Conservation (phyloP, 2,888 invertebrate genomes). For the Archaeoteleia sp. region DNA sequence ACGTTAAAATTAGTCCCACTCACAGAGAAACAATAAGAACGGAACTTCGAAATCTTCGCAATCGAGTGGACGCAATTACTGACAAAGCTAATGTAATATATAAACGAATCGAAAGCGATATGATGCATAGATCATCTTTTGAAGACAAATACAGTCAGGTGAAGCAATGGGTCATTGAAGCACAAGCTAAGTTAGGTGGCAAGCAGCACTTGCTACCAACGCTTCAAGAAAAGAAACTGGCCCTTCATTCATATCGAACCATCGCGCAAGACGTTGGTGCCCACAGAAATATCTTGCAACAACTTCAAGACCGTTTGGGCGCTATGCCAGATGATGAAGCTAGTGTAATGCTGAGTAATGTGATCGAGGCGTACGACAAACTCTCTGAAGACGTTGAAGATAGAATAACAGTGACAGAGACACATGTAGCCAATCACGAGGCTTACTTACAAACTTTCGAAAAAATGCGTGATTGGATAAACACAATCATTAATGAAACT, state of each 20-base stretch:
- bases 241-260: constrained; percentile 86
- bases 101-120: constrained; percentile 90
- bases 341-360: constrained; percentile 83
- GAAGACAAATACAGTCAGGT: constrained; percentile 91
- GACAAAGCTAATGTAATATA: constrained; percentile 90
- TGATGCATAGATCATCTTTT: constrained; percentile 93
- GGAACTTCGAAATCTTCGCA: constrained; percentile 87
- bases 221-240: constrained; percentile 91
- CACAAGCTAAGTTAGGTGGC: constrained; percentile 83
- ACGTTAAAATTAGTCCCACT: constrained; percentile 89
- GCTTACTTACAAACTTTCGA: constrained; percentile 87
- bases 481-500: constrained; percentile 86
- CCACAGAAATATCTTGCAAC: constrained; percentile 89
- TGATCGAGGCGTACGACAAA: constrained; percentile 83
- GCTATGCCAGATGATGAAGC: constrained; percentile 87
- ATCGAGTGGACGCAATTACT: constrained; percentile 88
- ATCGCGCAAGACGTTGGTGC: constrained; percentile 90
- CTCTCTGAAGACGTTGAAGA: constrained; percentile 82
- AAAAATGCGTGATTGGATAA: constrained; percentile 88
- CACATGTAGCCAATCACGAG: constrained; percentile 87
- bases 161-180: constrained; percentile 89
- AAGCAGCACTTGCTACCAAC: constrained; percentile 85
- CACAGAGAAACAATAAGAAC: constrained; percentile 89
- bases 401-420: constrained; percentile 81
- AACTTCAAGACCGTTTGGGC: constrained; percentile 88